Percentiles rank a stretch among this genome's conserved stretches.
Conservation (phyloP, 2,888 invertebrate species). For the Leptinotarsa juncta region DNA sequence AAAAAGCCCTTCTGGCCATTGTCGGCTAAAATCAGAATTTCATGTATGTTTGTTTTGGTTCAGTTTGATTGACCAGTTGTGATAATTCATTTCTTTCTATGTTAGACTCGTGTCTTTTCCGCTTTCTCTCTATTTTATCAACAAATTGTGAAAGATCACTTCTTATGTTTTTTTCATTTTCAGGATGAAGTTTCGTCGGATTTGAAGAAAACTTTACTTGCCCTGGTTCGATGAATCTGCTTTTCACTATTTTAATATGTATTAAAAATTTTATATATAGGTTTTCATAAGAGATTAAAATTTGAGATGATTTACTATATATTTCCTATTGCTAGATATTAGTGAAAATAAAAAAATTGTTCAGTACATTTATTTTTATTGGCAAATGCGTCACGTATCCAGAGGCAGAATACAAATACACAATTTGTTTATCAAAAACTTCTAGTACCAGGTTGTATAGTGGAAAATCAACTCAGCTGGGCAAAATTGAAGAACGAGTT, state of each 20-base stretch:
- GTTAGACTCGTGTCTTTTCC: not conserved
- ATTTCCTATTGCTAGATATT: not conserved
- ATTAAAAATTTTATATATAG: not conserved
- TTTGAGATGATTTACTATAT: not conserved
- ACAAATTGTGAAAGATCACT: not conserved
- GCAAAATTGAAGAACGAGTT: no score
- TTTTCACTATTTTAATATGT: not conserved
- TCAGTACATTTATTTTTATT: not conserved
- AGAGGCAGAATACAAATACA: no score
- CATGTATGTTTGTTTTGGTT: conserved; percentile 20
- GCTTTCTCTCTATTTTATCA: not conserved
- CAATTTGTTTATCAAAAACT: no score
- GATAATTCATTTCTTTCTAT: not conserved
- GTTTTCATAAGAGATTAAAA: not conserved
- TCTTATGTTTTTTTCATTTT: conserved; percentile 58
- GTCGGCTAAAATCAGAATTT: conserved; percentile 61
- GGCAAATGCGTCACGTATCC: no score
- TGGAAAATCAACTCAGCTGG: no score
- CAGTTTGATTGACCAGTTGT: conserved; percentile 4
- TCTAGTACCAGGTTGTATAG: no score
- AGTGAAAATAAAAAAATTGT: not conserved
- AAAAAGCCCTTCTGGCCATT: conserved; percentile 87
- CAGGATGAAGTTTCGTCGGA: conserved; percentile 88
- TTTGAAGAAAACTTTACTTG: conserved; percentile 84
- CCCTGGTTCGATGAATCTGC: conserved; percentile 67